phyloP scores from a whole-genome alignment of 2,113 vertebrate genomes.

The Mobula hypostoma region DNA sequence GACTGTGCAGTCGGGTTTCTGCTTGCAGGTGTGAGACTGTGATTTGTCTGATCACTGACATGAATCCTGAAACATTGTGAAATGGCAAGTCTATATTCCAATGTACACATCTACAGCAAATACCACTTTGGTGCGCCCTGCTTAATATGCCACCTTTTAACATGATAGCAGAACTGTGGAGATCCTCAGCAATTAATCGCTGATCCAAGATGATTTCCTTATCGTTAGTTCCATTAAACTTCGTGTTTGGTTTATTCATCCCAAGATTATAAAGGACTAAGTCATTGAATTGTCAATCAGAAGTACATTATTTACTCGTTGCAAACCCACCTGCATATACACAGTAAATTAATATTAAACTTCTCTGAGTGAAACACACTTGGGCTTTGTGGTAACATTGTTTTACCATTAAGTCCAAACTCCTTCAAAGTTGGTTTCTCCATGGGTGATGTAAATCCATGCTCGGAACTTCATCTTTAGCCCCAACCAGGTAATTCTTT shows the following conservation, averaged over 20 bases:
- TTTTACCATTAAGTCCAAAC: background rate
- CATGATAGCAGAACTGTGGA: background rate
- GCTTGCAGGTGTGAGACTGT: background rate
- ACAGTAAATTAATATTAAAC: background rate
- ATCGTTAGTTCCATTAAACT: background rate
- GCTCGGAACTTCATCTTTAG: background rate
- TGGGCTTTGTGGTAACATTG: slow-evolving; percentile 8
- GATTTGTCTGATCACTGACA: background rate
- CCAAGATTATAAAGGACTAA: background rate
- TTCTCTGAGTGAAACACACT: background rate
- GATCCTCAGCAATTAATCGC: background rate
- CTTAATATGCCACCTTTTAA: background rate
- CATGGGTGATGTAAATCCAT: background rate
- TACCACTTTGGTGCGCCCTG: background rate
- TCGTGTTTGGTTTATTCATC: background rate
- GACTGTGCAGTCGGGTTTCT: background rate
- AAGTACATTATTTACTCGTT: background rate
- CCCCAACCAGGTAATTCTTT: background rate
- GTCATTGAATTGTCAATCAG: background rate
- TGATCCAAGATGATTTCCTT: background rate
- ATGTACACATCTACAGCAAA: background rate
- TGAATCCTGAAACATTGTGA: background rate
- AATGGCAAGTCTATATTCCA: background rate
- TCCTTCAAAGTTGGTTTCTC: background rate
- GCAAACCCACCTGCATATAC: background rate